Evolutionary conservation across 2,113 vertebrate genomes (phyloP).

Genomic region (Scortum barcoo): DNA sequence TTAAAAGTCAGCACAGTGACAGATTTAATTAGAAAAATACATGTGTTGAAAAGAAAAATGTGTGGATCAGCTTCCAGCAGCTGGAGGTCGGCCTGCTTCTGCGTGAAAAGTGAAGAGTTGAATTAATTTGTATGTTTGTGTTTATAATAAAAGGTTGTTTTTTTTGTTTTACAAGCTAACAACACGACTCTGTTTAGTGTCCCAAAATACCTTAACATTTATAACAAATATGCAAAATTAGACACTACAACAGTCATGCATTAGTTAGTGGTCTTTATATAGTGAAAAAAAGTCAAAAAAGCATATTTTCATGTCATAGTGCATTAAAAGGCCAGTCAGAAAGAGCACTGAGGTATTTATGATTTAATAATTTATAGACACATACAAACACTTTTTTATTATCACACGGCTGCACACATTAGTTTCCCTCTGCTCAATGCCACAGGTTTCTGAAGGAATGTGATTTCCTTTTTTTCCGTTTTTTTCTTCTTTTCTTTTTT

Average conservation of each 20-base stretch:
- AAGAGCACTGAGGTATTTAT: neutral
- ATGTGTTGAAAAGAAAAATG: constrained; percentile 35
- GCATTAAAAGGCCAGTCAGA: neutral
- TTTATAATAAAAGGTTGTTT: neutral
- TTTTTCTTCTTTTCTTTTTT: too few species aligned
- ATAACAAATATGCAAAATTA: neutral
- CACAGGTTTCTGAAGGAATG: neutral
- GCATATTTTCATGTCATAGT: neutral
- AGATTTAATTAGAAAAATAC: constrained; percentile 56
- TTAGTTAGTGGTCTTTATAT: neutral
- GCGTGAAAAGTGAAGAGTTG: constrained; percentile 10
- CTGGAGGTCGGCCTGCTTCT: neutral
- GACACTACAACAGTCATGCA: neutral
- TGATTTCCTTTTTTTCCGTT: too few species aligned
- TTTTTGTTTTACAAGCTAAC: constrained; percentile 30
- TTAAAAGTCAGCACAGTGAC: constrained; percentile 51
- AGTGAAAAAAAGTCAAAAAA: neutral
- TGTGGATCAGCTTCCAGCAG: constrained; percentile 11
- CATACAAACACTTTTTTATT: neutral
- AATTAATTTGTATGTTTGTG: constrained; percentile 17
- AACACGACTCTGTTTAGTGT: neutral
- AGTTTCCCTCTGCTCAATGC: neutral
- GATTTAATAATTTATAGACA: neutral
- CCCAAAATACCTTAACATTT: constrained; percentile 1
- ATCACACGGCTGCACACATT: neutral